Evolutionary conservation across 2,888 invertebrate genomes (phyloP).

Genomic region (Phymatocera aterrima): DNA sequence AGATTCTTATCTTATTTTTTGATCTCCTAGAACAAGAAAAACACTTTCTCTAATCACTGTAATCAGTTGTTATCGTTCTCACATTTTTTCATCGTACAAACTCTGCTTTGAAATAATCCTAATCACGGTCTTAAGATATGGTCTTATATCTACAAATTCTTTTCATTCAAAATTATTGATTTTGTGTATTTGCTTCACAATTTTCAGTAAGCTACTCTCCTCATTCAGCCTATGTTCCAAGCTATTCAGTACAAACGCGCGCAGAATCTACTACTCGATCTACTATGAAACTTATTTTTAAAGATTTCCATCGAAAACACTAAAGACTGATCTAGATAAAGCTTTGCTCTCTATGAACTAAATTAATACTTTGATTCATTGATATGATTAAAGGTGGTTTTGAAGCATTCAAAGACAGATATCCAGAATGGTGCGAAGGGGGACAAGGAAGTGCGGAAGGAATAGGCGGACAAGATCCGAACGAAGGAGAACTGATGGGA

Average conservation of each 20-base stretch:
- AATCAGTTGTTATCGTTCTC: conserved; percentile 7
- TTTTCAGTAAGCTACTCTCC: not conserved
- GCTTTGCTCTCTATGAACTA: conserved; percentile 50
- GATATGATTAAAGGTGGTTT: conserved; percentile 86
- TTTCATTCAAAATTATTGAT: not conserved
- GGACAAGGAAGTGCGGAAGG: conserved; percentile 77
- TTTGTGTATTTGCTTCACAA: not conserved
- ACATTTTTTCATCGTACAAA: not conserved
- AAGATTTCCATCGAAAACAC: not conserved
- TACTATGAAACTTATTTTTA: not conserved
- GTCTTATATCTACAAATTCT: not conserved
- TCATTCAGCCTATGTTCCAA: not conserved
- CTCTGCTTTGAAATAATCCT: not conserved
- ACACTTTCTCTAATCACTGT: not conserved
- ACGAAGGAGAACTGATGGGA: conserved; percentile 81
- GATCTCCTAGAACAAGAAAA: not conserved
- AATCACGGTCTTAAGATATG: not conserved
- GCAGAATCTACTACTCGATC: too few relatives aligned
- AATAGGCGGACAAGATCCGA: conserved; percentile 68
- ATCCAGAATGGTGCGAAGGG: conserved; percentile 95
- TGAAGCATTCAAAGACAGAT: conserved; percentile 87
- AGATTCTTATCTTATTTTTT: not conserved
- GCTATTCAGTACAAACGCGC: too few relatives aligned
- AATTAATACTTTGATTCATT: conserved; percentile 54
- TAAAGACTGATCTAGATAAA: conserved; percentile 71